phyloP scores from a whole-genome alignment of 2,888 invertebrate genomes.

The Aleiodes alternator region DNA sequence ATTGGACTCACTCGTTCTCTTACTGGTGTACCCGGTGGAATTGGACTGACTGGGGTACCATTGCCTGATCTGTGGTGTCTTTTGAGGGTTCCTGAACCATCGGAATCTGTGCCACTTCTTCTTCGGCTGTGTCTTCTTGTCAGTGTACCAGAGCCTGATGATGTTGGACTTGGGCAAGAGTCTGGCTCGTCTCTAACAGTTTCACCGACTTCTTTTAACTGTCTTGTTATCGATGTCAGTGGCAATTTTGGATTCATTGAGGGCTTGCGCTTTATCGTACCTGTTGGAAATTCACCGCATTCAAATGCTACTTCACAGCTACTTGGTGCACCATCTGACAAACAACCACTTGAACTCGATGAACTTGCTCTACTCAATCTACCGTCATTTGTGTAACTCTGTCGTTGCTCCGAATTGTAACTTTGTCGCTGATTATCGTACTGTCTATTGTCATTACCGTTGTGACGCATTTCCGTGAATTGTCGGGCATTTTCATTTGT shows the following conservation, averaged over 20 bases:
- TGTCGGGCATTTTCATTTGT: slow-evolving; percentile 70
- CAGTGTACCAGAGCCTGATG: slow-evolving; percentile 76
- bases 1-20: slow-evolving; percentile 76
- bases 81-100: slow-evolving; percentile 73
- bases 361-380: slow-evolving; percentile 88
- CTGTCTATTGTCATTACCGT: slow-evolving; percentile 63
- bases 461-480: slow-evolving; percentile 69
- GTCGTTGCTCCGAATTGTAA: slow-evolving; percentile 68
- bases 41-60: slow-evolving; percentile 75
- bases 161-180: slow-evolving; percentile 76
- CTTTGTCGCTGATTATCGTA: slow-evolving; percentile 67
- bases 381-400: slow-evolving; percentile 75
- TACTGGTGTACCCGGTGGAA: slow-evolving; percentile 76
- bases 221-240: slow-evolving; percentile 91
- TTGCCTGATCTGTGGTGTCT: slow-evolving; percentile 76
- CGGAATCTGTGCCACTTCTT: slow-evolving; percentile 76
- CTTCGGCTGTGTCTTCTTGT: slow-evolving; percentile 80
- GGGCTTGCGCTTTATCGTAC: slow-evolving; percentile 94
- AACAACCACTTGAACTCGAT: slow-evolving; percentile 90
- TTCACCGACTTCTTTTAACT: slow-evolving; percentile 91
- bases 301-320: slow-evolving; percentile 79
- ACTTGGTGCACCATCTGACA: slow-evolving; percentile 87
- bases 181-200: slow-evolving; percentile 79
- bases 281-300: slow-evolving; percentile 76
- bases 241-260: slow-evolving; percentile 95